Conservation (phyloP, 2,113 vertebrate genomes). For the Scomber japonicus region DNA sequence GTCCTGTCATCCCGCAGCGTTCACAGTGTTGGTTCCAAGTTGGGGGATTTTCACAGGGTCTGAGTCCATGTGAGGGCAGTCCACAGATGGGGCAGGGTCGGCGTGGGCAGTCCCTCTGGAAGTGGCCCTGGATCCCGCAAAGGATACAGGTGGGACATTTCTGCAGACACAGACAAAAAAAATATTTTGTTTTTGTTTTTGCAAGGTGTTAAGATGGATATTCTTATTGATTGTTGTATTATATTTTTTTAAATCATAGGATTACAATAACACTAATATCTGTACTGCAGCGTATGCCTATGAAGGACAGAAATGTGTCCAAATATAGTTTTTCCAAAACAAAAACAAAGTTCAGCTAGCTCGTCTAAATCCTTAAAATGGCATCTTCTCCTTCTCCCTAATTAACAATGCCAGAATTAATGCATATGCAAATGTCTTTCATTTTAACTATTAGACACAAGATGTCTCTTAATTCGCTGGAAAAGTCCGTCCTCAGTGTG, state of each 20-base stretch:
- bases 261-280: neutral
- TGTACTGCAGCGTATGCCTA: neutral
- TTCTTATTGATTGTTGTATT: neutral
- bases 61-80: constrained; percentile 61
- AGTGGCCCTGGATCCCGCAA: constrained; percentile 75
- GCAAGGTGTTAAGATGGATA: neutral
- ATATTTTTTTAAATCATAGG: too few species aligned
- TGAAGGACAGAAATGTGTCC: neutral
- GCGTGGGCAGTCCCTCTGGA: constrained; percentile 64
- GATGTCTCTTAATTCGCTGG: too few species aligned
- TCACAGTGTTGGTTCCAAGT: constrained; percentile 77
- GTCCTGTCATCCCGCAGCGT: constrained; percentile 75
- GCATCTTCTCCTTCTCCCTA: too few species aligned
- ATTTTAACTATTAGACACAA: too few species aligned
- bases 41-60: constrained; percentile 60
- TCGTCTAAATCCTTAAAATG: too few species aligned
- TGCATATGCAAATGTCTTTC: too few species aligned
- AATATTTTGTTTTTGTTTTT: neutral
- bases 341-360: too few species aligned
- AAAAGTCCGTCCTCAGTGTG: too few species aligned
- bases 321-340: too few species aligned
- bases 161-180: constrained; percentile 45
- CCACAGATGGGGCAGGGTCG: constrained; percentile 71
- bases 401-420: too few species aligned
- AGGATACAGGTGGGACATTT: constrained; percentile 70